A percentile compares a stretch with the other conserved stretches of the same genome.
Evolutionary conservation across 2,797 vertebrate species (phyloP).

Genomic region (Balearica regulorum): DNA sequence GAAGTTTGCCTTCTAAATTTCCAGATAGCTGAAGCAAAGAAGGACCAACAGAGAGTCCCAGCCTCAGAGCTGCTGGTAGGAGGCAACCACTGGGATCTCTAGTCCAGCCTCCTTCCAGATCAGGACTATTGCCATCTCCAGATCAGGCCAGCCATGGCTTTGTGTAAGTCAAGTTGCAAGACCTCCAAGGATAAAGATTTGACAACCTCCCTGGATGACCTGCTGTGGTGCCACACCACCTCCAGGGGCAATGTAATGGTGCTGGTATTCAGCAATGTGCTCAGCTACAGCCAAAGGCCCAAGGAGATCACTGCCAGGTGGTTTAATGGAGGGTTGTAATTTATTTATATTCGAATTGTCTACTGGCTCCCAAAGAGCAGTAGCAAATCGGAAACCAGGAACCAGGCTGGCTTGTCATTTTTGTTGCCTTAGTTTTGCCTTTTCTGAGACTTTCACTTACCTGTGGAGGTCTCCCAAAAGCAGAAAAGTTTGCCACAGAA

Average conservation of each 20-base stretch:
- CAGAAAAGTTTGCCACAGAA: neutral
- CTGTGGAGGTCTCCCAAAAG: neutral
- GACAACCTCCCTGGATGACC: neutral
- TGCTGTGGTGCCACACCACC: fast-evolving
- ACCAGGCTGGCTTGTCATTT: neutral
- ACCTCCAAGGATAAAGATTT: neutral
- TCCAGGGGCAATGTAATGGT: fast-evolving
- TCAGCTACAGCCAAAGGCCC: neutral
- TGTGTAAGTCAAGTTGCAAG: neutral
- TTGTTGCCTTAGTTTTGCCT: neutral
- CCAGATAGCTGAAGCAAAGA: neutral
- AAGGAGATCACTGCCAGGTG: neutral
- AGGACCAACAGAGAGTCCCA: neutral
- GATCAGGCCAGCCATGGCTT: neutral
- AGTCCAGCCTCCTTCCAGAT: neutral
- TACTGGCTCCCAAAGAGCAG: neutral
- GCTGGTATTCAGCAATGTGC: neutral
- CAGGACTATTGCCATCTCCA: neutral
- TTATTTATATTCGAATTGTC: neutral
- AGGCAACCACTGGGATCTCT: neutral
- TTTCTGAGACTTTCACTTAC: neutral
- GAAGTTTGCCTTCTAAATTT: neutral
- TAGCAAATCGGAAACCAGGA: neutral
- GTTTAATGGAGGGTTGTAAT: neutral
- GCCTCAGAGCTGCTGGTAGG: neutral